These are phyloP conservation scores for Batillaria attramentaria DNA, from an alignment of 1,140 invertebrate genomes.

Conservation along the genomic window DNA sequence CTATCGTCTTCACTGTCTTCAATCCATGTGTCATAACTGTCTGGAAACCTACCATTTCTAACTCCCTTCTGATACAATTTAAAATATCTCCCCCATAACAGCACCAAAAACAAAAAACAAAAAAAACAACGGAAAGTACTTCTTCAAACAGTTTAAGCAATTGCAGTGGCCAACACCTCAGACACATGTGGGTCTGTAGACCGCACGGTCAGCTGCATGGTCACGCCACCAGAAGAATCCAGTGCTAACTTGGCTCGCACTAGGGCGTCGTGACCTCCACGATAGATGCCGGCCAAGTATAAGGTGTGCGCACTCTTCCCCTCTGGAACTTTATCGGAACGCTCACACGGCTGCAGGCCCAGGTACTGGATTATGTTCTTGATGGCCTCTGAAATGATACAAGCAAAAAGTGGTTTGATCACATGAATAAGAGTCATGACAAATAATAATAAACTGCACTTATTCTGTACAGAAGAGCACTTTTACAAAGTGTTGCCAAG, in stretches of 20 bases:
- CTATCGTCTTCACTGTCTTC: too few species aligned
- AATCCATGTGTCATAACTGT: too few species aligned
- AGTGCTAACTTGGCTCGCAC: slow-evolving; percentile 75
- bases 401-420: not conserved
- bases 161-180: slow-evolving; percentile 81
- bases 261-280: slow-evolving; percentile 91
- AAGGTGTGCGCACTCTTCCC: slow-evolving; percentile 87
- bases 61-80: too few species aligned
- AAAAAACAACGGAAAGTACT: not conserved
- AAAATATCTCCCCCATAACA: too few species aligned
- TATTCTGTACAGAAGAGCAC: too few species aligned
- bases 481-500: too few species aligned
- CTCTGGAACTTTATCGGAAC: slow-evolving; percentile 87
- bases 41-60: too few species aligned
- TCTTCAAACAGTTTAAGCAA: slow-evolving; percentile 57
- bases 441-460: too few species aligned
- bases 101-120: too few species aligned
- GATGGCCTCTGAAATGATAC: slow-evolving; percentile 80
- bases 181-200: slow-evolving; percentile 77
- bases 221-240: slow-evolving; percentile 82
- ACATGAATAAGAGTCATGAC: too few species aligned
- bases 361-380: slow-evolving; percentile 90
- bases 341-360: slow-evolving; percentile 89
- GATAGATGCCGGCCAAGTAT: slow-evolving; percentile 86
- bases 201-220: slow-evolving; percentile 81